Percentiles rank a stretch among this genome's conserved stretches.
Evolutionary conservation across 2,113 vertebrate species (phyloP).

Genomic region (Nyctibius bracteatus): DNA sequence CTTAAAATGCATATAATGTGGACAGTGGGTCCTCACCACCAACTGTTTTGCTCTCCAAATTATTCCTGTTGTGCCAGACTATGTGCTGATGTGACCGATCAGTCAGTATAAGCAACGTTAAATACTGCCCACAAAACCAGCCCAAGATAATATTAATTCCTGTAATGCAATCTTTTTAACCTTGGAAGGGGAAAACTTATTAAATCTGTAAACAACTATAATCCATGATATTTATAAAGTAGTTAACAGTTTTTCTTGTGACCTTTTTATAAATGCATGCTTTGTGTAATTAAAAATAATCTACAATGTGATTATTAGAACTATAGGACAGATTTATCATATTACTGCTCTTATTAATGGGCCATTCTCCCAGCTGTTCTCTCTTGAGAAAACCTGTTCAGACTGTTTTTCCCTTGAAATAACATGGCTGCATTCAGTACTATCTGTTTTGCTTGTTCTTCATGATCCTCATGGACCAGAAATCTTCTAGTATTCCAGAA

Average conservation of each 20-base stretch:
- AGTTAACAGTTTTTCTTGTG: not conserved
- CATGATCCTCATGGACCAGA: not conserved
- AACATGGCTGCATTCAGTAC: not conserved
- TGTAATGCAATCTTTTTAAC: not conserved
- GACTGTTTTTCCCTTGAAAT: not conserved
- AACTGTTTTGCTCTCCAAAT: not conserved
- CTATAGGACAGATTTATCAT: not conserved
- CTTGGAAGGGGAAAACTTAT: not conserved
- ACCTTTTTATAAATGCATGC: not conserved
- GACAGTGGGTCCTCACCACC: not conserved
- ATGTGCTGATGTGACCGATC: accelerated
- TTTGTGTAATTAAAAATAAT: not conserved
- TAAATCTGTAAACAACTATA: not conserved
- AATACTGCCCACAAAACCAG: not conserved
- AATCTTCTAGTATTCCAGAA: not conserved
- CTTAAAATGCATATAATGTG: not conserved
- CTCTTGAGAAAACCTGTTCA: not conserved
- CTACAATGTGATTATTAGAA: not conserved
- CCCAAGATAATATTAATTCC: not conserved
- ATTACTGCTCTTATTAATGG: not conserved
- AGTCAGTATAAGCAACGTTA: not conserved
- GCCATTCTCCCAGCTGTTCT: not conserved
- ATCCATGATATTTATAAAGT: not conserved
- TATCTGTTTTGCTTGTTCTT: not conserved
- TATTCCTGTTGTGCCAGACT: not conserved